Evolutionary conservation across 2,113 vertebrate genomes (phyloP).

Genomic region (Ascaphus truei): DNA sequence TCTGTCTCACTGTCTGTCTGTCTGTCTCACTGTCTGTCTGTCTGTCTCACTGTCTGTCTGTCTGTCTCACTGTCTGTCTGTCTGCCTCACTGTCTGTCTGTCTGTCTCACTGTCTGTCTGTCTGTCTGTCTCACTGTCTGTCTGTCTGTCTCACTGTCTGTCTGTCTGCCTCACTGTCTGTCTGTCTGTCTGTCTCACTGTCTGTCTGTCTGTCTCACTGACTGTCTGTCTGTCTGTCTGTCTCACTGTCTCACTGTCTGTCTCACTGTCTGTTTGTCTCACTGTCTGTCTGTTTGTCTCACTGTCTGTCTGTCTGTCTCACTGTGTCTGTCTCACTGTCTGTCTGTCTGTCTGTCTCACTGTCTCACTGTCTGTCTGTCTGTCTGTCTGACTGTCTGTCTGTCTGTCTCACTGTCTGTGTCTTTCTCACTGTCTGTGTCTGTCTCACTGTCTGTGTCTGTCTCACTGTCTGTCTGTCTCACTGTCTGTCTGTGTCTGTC

Average conservation of each 20-base stretch:
- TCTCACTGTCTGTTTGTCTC: too few relatives aligned
- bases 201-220: not conserved
- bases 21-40: not conserved
- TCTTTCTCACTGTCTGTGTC: too few relatives aligned
- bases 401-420: conserved; percentile 2
- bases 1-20: too few relatives aligned
- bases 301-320: too few relatives aligned
- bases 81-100: not conserved
- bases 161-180: not conserved
- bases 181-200: not conserved
- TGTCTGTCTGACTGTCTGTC: not conserved
- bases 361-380: not conserved
- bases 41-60: not conserved
- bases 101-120: not conserved
- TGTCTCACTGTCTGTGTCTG: too few relatives aligned
- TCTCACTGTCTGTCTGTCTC: not conserved
- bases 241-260: conserved; percentile 1
- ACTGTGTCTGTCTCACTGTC: too few relatives aligned
- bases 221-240: conserved; percentile 14
- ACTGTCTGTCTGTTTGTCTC: too few relatives aligned
- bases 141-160: not conserved
- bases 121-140: not conserved
- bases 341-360: not conserved
- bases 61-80: not conserved
- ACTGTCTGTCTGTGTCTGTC: not conserved